Evolutionary conservation across 2,113 vertebrate genomes (phyloP), one percentile per base, ranked within the genome.

Genomic region (Mus pahari): DNA sequence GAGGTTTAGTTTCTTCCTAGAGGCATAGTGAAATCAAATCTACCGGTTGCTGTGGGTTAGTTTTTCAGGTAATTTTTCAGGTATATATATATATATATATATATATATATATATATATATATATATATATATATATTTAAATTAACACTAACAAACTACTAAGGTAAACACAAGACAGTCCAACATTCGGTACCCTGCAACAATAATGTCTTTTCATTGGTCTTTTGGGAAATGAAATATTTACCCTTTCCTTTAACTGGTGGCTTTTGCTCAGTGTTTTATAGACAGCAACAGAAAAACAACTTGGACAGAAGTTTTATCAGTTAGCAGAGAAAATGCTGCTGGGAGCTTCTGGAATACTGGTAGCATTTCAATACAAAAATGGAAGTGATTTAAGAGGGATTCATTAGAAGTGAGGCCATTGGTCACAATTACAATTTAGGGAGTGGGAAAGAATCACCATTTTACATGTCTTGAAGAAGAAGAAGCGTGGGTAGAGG

Each of bases 191-290:
- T 91, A 39, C 83, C 48, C 22, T 31, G 33, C 83, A 70, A 75
- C 62, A 90, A 95, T 89, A 87, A 60, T 48, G 20, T 31, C 79
- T 86, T 90, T 93, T 42, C 3, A 75, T 39, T 90, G 96, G 82
- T 64, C 42, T 73, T 60, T 90, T 90, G 28, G 90, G 92, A 90
- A 75, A 66, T 31, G 55, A 81, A 78, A 58, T 66, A 83, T 92
- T 95, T 93, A 96, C 94, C 62, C 94, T 12, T 82, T 16, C 36
- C 3, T 60, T 36, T 12, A 19, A 39, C 22, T 2, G 36, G 36
- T 39, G 39, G 75, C 28, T 78, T 50, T 50, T 78, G 28, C 28
- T 50, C 16, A 9, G 48, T 78, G 78, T 82, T 82, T 39, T 39
- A 82, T 60, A 20, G 36, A 6, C 10, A 82, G 19, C 53, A 26